Conservation (phyloP, 2,797 vertebrate genomes). For the Emys orbicularis region DNA sequence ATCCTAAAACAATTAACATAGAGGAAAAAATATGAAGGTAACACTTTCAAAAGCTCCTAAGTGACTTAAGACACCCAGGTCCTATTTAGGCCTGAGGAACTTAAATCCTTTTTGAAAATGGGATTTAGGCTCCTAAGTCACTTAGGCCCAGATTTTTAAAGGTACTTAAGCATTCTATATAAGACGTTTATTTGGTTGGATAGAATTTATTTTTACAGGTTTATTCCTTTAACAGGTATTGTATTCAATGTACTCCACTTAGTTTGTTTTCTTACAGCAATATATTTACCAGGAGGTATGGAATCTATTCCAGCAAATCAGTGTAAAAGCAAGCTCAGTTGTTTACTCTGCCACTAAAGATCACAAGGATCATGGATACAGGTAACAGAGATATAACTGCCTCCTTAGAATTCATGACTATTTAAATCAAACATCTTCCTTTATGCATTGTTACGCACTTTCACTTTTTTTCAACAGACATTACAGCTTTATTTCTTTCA, state of each 20-base stretch:
- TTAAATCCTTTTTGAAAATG: background rate
- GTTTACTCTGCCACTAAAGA: constrained; percentile 98
- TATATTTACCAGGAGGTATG: constrained; percentile 99
- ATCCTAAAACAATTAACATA: background rate
- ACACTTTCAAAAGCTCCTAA: background rate
- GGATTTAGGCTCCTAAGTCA: background rate
- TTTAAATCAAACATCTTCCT: fast-evolving
- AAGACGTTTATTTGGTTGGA: background rate
- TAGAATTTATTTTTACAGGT: background rate
- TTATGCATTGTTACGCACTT: background rate
- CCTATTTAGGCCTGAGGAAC: background rate
- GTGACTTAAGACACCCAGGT: background rate
- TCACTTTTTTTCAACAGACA: background rate
- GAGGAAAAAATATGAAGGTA: background rate
- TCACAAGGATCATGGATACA: constrained; percentile 97
- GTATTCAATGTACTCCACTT: background rate
- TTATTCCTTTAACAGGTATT: background rate
- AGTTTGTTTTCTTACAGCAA: constrained; percentile 85
- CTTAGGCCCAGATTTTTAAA: background rate
- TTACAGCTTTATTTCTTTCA: background rate
- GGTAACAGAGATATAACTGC: constrained; percentile 78
- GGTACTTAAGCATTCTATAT: background rate
- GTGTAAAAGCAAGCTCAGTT: constrained; percentile 97
- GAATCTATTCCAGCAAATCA: constrained; percentile 99
- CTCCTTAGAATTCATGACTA: background rate